These are phyloP conservation scores for Rhinoraja longicauda DNA, from an alignment of 2,797 vertebrate genomes.

Conservation along the genomic window DNA sequence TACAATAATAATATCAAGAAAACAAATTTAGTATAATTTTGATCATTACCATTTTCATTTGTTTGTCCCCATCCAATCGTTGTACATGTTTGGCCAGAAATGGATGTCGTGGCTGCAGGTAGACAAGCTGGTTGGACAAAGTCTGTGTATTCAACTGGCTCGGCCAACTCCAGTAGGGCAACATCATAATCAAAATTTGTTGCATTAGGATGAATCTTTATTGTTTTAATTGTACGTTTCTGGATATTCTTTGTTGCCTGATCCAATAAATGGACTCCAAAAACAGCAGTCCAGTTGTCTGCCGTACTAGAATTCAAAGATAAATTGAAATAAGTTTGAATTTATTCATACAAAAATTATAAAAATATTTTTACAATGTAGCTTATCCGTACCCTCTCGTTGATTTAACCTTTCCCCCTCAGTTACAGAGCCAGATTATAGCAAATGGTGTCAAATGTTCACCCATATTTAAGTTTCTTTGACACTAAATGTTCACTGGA, in stretches of 20 bases:
- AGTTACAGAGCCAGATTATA: too few species aligned
- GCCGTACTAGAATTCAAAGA: background rate
- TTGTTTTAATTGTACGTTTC: background rate
- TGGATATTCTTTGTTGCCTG: background rate
- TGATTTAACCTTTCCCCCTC: too few species aligned
- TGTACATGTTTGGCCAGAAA: background rate
- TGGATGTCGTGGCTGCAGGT: background rate
- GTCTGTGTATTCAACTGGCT: slow-evolving; percentile 5
- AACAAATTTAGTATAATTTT: too few species aligned
- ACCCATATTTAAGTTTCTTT: too few species aligned
- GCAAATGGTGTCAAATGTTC: too few species aligned
- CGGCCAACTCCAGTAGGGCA: background rate
- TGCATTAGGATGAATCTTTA: background rate
- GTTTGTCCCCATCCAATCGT: slow-evolving; percentile 20
- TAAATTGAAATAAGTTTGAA: too few species aligned
- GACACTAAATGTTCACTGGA: too few species aligned
- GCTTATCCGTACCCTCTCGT: too few species aligned
- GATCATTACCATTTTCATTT: slow-evolving; percentile 11
- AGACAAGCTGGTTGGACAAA: slow-evolving; percentile 36
- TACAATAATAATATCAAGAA: too few species aligned
- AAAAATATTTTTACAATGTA: too few species aligned
- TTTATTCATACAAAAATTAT: too few species aligned
- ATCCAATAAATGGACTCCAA: background rate
- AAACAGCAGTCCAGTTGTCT: background rate
- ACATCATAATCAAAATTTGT: background rate